A percentile compares a stretch with the other conserved stretches of the same genome.
phyloP scores from a whole-genome alignment of 1,140 invertebrate genomes.

The Oncopodura yosiiana region DNA sequence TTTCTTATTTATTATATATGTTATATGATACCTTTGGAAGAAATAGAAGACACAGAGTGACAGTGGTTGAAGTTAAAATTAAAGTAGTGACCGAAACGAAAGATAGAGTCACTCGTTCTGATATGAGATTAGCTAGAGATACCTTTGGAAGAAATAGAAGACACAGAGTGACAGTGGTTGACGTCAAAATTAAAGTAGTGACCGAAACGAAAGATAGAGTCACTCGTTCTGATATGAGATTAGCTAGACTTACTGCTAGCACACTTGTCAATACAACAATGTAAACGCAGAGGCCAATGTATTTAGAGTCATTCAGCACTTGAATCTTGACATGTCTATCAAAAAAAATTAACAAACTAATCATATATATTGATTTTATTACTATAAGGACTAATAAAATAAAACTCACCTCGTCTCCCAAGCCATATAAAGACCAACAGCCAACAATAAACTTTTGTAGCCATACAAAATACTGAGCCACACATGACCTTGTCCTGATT shows the following conservation, averaged over 20 bases:
- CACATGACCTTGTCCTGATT: constrained; percentile 69
- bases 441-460: constrained; percentile 75
- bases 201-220: constrained; percentile 74
- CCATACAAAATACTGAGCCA: constrained; percentile 79
- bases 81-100: constrained; percentile 71
- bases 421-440: constrained; percentile 90
- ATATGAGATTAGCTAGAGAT: constrained; percentile 61
- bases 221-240: constrained; percentile 70
- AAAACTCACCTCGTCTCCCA: constrained; percentile 74
- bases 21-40: not conserved
- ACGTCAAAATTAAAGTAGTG: constrained; percentile 67
- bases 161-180: constrained; percentile 74
- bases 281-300: constrained; percentile 87
- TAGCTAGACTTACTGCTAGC: constrained; percentile 73
- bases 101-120: constrained; percentile 69
- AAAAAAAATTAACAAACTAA: constrained; percentile 1
- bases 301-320: constrained; percentile 94
- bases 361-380: not conserved
- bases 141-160: constrained; percentile 77
- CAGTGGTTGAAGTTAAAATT: constrained; percentile 74
- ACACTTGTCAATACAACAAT: constrained; percentile 78
- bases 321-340: constrained; percentile 82
- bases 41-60: constrained; percentile 44
- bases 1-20: not conserved
- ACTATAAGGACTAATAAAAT: not conserved